Evolutionary conservation across 1,140 invertebrate species (phyloP).

Genomic region (Cydia amplana): DNA sequence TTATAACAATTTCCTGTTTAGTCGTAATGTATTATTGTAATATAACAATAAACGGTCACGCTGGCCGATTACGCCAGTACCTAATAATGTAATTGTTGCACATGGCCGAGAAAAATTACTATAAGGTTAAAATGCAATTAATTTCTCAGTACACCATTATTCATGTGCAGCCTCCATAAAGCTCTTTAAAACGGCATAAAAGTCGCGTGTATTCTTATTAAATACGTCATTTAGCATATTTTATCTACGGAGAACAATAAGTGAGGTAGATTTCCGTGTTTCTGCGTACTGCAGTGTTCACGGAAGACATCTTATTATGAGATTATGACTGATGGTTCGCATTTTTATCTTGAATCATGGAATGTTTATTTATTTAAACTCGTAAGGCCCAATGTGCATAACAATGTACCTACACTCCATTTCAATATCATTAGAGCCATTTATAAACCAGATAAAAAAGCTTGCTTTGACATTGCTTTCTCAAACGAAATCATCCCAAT

Average conservation of each 20-base stretch:
- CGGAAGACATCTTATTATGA: constrained; percentile 5
- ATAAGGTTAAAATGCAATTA: constrained; percentile 19
- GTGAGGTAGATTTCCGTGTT: neutral
- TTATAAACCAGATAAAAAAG: neutral
- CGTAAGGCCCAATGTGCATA: neutral
- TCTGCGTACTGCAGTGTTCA: constrained; percentile 7
- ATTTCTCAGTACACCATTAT: constrained; percentile 13
- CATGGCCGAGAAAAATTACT: constrained; percentile 8
- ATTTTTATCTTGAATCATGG: constrained; percentile 10
- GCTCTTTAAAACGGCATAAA: neutral
- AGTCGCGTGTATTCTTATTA: neutral
- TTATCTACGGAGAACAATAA: constrained; percentile 5
- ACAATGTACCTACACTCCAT: neutral
- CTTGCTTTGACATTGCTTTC: too few relatives aligned
- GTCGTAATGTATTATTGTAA: neutral
- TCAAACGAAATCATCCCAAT: too few relatives aligned
- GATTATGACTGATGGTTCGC: neutral
- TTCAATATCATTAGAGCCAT: too few relatives aligned
- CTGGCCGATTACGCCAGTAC: neutral
- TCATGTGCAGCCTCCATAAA: constrained; percentile 4
- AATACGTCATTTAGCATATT: neutral
- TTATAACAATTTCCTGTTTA: constrained; percentile 11
- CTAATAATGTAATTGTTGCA: constrained; percentile 7
- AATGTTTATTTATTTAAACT: neutral
- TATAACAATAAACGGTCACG: constrained; percentile 19